phyloP scores from a whole-genome alignment of 2,888 invertebrate genomes.

The Augochlorella aurata region DNA sequence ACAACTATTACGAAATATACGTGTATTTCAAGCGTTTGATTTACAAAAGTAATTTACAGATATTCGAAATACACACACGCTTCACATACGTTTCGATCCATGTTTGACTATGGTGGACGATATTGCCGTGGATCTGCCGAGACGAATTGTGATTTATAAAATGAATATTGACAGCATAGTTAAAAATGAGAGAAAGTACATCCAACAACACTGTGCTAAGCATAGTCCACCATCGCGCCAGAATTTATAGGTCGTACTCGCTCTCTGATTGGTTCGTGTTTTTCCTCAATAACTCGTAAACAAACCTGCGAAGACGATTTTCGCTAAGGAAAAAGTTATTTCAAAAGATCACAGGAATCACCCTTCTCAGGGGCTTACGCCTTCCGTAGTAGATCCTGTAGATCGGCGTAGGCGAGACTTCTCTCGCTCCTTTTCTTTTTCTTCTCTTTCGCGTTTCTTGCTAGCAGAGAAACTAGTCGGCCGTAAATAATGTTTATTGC shows the following conservation, averaged over 20 bases:
- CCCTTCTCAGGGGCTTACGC: too few species aligned
- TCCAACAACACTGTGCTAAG: too few species aligned
- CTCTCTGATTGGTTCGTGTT: too few species aligned
- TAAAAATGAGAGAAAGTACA: too few species aligned
- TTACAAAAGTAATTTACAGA: neutral
- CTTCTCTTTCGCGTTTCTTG: neutral
- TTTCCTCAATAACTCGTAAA: too few species aligned
- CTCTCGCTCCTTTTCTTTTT: slow-evolving; percentile 1
- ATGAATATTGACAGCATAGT: neutral
- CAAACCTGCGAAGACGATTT: too few species aligned
- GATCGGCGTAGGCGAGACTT: slow-evolving; percentile 9
- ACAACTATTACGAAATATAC: neutral
- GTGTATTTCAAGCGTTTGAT: neutral
- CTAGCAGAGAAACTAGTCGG: slow-evolving; percentile 22
- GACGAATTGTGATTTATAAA: neutral
- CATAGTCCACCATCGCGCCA: too few species aligned
- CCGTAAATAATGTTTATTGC: slow-evolving; percentile 21
- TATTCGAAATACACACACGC: neutral
- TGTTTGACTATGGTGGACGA: neutral
- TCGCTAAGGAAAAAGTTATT: too few species aligned
- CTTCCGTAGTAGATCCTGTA: neutral
- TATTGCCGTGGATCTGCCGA: neutral
- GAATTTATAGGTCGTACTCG: too few species aligned
- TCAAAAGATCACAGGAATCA: too few species aligned
- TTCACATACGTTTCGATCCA: neutral